A percentile compares a stretch with the other conserved stretches of the same genome.
phyloP scores from a whole-genome alignment of 2,797 vertebrate species.

The Aulostomus chinensis region DNA sequence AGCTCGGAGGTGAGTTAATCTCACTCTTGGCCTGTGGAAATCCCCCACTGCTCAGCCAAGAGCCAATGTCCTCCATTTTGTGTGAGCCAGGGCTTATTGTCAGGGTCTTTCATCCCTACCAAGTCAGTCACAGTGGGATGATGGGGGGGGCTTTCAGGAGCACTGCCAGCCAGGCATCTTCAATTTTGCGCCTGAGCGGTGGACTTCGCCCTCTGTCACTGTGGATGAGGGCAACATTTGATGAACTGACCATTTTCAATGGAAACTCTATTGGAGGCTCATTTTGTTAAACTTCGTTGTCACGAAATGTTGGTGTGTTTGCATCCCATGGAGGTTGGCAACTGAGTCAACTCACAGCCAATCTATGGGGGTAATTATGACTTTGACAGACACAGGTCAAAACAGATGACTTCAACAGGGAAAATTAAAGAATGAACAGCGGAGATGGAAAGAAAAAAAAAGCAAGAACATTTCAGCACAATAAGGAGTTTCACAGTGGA shows the following conservation, averaged over 20 bases:
- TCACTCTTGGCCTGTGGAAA: conserved; percentile 50
- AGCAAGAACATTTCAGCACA: conserved; percentile 47
- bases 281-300: conserved; percentile 2
- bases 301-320: neutral
- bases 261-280: conserved; percentile 2
- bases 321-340: neutral
- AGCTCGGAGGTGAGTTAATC: conserved; percentile 55
- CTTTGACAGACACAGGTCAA: conserved; percentile 17
- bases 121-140: conserved; percentile 32
- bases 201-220: conserved; percentile 6
- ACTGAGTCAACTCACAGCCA: neutral
- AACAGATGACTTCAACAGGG: conserved; percentile 7
- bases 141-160: conserved; percentile 32
- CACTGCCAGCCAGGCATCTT: conserved; percentile 17
- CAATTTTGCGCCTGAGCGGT: conserved; percentile 36
- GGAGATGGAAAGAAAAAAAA: neutral
- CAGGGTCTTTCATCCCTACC: conserved; percentile 41
- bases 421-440: conserved; percentile 13
- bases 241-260: neutral
- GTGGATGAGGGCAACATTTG: conserved; percentile 9
- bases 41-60: conserved; percentile 33
- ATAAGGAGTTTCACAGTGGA: conserved; percentile 58
- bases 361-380: neutral
- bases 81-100: conserved; percentile 41
- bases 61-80: conserved; percentile 54